Evolutionary conservation across 2,797 vertebrate species (phyloP).

Genomic region (Sarcophilus harrisii): DNA sequence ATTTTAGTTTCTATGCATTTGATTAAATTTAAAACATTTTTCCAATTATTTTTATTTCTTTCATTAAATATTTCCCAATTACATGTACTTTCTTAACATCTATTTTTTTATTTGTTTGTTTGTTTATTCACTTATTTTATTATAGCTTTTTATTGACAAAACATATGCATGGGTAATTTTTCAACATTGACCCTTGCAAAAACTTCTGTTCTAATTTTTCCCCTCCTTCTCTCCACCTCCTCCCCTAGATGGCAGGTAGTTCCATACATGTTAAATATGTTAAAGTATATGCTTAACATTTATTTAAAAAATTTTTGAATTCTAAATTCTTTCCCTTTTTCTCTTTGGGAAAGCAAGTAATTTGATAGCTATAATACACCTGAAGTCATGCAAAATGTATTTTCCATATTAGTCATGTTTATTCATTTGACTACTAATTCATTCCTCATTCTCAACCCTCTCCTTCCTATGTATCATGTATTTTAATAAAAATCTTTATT

Average conservation of each 20-base stretch:
- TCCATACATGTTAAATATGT: no score
- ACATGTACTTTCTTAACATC: background rate
- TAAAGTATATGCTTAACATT: background rate
- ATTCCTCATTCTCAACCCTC: background rate
- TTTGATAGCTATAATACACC: background rate
- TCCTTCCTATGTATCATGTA: background rate
- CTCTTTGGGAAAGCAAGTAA: background rate
- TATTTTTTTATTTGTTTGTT: background rate
- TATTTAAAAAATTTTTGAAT: background rate
- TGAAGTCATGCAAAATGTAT: background rate
- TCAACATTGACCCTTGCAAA: no score
- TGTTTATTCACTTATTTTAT: no score
- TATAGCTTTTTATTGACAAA: no score
- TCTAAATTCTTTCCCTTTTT: background rate
- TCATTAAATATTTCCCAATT: background rate
- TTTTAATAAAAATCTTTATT: background rate
- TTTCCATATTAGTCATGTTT: background rate
- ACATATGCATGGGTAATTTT: no score
- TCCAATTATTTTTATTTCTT: background rate
- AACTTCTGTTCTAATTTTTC: no score
- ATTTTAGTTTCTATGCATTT: background rate
- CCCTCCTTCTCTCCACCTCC: no score
- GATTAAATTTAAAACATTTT: background rate
- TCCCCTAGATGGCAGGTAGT: no score
- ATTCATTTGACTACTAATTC: background rate